Evolutionary conservation across 2,113 vertebrate genomes (phyloP), one percentile per base, ranked within the genome.

Genomic region (Fukomys damarensis): DNA sequence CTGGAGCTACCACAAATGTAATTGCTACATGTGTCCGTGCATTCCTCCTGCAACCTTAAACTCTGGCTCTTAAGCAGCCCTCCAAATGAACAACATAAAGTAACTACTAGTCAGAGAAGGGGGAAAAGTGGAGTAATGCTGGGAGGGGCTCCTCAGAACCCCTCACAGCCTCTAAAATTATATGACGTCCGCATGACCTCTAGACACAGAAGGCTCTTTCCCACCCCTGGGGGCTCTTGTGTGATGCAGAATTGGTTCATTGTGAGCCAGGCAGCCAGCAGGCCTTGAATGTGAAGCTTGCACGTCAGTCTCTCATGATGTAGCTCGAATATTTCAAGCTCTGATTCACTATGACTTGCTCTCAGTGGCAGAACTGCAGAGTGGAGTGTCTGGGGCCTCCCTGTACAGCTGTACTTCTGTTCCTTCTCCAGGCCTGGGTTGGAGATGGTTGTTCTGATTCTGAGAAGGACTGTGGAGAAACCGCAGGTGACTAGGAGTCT

Each of bases 61-160:
- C 80, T 90, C 85, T 46, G 1, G n/a, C 84, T 93, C 89, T 94
- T 89, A 87, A 94, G 93, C 22, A 3, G 94, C 68, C n/a, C 20
- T 35, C 49, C 8, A 96, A 96, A 98, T 96, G 92, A 97, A 79
- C 84, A 35, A 96, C 97, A 96, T 97, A 98, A 98, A 98, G 96
- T 95, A 96, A 96, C 92, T 97, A 89, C 89, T 89, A 93, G 81
- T 92, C 72, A 92, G 96, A 95, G 41, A 56, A 89, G 66, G 46
- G 14, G 61, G 66, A 84, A 86, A 86, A 87, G 46, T 95, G 93
- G 86, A 11, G 66, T 82, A 76, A 74, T 0, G 20, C 77, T 46
- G 94, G 66, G 72, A 41, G 86, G 79, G 93, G n/a, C 59, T 89
- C 81, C 77, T 87, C 63, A 30, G 54, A 76, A 61, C 26, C 97